Conservation (phyloP, 2,888 invertebrate genomes). For the Thymelicus lineola region DNA sequence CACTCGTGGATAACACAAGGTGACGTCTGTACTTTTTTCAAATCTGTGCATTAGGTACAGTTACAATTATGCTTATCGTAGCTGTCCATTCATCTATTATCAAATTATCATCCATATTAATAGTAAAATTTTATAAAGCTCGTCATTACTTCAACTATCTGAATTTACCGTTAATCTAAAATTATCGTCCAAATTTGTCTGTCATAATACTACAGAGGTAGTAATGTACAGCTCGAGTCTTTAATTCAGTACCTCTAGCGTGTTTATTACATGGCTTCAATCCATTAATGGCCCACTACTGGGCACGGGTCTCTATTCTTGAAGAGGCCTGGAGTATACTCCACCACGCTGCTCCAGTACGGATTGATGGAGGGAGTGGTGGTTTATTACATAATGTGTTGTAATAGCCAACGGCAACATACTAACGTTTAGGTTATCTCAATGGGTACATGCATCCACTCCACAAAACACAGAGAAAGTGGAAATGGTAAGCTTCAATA, state of each 20-base stretch:
- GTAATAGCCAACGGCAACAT: not conserved
- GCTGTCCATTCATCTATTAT: slow-evolving; percentile 11
- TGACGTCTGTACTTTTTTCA: no score
- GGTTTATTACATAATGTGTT: no score
- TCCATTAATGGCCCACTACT: no score
- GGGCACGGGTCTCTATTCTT: no score
- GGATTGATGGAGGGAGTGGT: no score
- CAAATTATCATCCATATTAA: not conserved
- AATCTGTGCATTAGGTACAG: no score
- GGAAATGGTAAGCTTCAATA: no score
- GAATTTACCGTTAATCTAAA: slow-evolving; percentile 15
- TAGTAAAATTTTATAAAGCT: slow-evolving; percentile 18
- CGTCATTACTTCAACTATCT: slow-evolving; percentile 4
- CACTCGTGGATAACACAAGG: no score
- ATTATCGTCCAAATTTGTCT: slow-evolving; percentile 19
- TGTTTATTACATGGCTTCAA: no score
- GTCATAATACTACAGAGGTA: slow-evolving; percentile 21
- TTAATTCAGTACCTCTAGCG: slow-evolving; percentile 15
- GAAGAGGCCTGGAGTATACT: no score
- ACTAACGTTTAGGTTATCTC: not conserved
- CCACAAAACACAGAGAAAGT: no score
- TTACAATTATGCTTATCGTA: slow-evolving; percentile 13
- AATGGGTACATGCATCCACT: not conserved
- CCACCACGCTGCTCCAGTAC: no score
- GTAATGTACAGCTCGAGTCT: slow-evolving; percentile 23